phyloP scores from a whole-genome alignment of 2,113 vertebrate species.

The Zingel zingel region DNA sequence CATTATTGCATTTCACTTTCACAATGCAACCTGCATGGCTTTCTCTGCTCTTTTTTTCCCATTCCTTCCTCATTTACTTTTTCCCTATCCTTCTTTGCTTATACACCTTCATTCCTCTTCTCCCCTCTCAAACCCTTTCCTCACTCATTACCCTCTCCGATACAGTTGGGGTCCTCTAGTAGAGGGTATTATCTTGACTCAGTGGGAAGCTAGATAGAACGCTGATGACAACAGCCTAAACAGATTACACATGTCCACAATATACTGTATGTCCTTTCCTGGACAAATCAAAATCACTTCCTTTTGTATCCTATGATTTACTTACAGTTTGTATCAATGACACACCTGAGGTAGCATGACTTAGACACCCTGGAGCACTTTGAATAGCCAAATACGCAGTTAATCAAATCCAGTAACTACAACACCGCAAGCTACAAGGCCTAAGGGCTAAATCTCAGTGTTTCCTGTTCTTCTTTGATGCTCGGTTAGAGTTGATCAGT shows the following conservation, averaged over 20 bases:
- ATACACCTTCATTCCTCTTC: not conserved
- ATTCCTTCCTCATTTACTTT: conserved; percentile 17
- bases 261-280: not conserved
- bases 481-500: conserved; percentile 28
- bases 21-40: conserved; percentile 41
- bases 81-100: not conserved
- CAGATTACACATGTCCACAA: conserved; percentile 14
- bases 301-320: not conserved
- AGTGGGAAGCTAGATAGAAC: not conserved
- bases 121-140: not conserved
- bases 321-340: not conserved
- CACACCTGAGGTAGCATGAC: not conserved
- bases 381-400: conserved; percentile 9
- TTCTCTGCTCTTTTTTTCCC: conserved; percentile 20
- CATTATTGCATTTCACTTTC: conserved; percentile 64
- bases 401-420: conserved; percentile 29
- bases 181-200: conserved; percentile 12
- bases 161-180: not conserved
- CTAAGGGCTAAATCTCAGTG: conserved; percentile 2
- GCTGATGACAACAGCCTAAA: conserved; percentile 1
- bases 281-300: not conserved
- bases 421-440: not conserved
- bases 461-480: conserved; percentile 19
- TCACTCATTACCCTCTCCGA: not conserved
- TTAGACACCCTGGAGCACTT: conserved; percentile 4